phyloP scores from a whole-genome alignment of 2,113 vertebrate genomes.

The Saccopteryx leptura region DNA sequence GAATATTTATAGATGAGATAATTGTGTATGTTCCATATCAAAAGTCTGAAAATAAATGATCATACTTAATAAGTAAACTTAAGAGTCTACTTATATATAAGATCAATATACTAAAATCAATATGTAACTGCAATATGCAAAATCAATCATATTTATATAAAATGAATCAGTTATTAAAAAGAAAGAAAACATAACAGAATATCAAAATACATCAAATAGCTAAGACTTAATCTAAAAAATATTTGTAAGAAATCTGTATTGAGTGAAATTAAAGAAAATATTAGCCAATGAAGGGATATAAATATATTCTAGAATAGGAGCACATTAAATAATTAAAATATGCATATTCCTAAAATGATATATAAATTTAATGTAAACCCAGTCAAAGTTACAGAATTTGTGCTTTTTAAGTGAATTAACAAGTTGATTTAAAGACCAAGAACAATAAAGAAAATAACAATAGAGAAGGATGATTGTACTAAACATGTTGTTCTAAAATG shows the following conservation, averaged over 20 bases:
- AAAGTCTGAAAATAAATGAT: background rate
- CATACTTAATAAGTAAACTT: background rate
- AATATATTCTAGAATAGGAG: background rate
- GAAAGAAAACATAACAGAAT: background rate
- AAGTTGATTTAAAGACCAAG: background rate
- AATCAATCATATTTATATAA: background rate
- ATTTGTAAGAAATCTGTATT: background rate
- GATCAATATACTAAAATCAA: background rate
- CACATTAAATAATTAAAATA: background rate
- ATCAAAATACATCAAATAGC: background rate
- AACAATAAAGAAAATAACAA: background rate
- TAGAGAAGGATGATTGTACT: background rate
- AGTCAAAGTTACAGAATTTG: background rate
- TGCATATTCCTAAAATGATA: background rate
- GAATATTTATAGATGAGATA: background rate
- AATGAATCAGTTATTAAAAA: background rate
- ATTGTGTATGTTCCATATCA: background rate
- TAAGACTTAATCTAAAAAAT: background rate
- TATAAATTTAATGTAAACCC: background rate
- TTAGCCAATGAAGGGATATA: background rate
- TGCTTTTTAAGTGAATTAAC: background rate
- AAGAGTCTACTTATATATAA: background rate
- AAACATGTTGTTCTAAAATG: background rate
- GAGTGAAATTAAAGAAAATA: background rate
- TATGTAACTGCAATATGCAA: background rate